Percentiles rank a stretch among this genome's conserved stretches.
These are phyloP conservation scores for Stichodactyla helianthus DNA, from an alignment of 64 coral and sea anemone species.

Conservation along the genomic window DNA sequence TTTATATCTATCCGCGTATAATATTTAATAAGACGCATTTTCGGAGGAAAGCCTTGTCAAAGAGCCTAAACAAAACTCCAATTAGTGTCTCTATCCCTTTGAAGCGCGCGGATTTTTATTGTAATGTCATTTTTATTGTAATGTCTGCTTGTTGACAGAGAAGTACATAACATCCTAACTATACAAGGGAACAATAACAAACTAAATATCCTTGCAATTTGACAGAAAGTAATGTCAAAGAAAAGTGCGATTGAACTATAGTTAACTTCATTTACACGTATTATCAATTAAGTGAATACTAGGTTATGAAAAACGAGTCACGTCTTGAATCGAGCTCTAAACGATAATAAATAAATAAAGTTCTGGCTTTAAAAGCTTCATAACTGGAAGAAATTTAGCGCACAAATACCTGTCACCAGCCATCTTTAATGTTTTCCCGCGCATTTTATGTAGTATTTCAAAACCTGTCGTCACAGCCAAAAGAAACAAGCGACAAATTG, in stretches of 20 bases:
- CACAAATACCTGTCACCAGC: no score
- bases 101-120: background rate
- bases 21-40: background rate
- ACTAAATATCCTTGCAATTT: background rate
- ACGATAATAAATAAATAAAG: no score
- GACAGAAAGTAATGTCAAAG: background rate
- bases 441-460: no score
- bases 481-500: no score
- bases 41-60: background rate
- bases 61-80: background rate
- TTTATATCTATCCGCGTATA: no score
- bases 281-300: no score
- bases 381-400: no score
- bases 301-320: no score
- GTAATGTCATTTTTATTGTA: background rate
- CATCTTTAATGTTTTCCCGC: no score
- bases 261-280: background rate
- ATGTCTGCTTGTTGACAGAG: background rate
- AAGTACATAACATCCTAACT: background rate
- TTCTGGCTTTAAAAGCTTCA: no score
- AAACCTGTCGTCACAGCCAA: no score
- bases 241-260: background rate
- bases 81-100: background rate
- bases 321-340: no score
- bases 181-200: background rate